Evolutionary conservation across 1,140 invertebrate species (phyloP).

Genomic region (Bombus haemorrhoidalis): DNA sequence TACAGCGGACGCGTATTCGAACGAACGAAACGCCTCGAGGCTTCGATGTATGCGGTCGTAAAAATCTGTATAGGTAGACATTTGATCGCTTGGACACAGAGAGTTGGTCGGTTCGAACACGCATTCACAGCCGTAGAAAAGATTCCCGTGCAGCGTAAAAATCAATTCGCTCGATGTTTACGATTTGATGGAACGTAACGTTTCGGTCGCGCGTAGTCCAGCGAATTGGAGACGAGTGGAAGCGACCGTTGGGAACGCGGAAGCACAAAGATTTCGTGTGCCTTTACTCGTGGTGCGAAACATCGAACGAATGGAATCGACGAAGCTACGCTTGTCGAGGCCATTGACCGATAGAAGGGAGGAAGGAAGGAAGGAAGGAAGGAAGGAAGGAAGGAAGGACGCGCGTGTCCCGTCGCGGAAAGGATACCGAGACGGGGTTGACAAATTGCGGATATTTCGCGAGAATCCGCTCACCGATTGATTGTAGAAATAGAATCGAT

Average conservation of each 20-base stretch:
- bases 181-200: neutral
- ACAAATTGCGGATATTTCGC: neutral
- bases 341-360: conserved; percentile 4
- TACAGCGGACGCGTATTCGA: too few relatives aligned
- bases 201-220: neutral
- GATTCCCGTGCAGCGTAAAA: too few relatives aligned
- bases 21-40: too few relatives aligned
- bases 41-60: too few relatives aligned
- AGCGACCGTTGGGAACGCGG: neutral
- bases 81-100: too few relatives aligned
- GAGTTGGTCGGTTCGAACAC: too few relatives aligned
- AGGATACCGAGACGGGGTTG: neutral
- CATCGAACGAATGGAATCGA: neutral
- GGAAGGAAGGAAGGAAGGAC: neutral
- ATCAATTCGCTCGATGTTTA: neutral
- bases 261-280: neutral
- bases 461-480: neutral
- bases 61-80: too few relatives aligned
- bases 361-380: neutral
- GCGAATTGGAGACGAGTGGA: neutral
- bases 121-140: too few relatives aligned
- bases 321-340: neutral
- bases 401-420: neutral
- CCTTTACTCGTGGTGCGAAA: neutral
- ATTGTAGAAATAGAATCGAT: neutral